phyloP scores from a whole-genome alignment of 2,113 vertebrate genomes.

The Turdus rufiventris region DNA sequence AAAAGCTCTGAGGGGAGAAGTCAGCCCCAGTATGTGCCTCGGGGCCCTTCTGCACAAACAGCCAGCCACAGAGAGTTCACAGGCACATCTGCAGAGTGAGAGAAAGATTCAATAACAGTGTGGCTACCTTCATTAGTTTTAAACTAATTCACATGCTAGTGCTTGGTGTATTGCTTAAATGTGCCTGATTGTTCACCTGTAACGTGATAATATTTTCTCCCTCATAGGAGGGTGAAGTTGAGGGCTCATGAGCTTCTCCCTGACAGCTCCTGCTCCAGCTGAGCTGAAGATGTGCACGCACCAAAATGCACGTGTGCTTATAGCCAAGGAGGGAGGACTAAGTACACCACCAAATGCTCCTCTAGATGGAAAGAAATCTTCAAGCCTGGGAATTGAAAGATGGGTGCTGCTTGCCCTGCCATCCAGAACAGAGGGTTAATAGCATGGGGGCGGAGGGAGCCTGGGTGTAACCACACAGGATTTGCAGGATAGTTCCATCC shows the following conservation, averaged over 20 bases:
- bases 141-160: neutral
- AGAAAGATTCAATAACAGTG: neutral
- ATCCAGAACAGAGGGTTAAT: neutral
- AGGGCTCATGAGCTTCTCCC: neutral
- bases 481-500: neutral
- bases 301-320: accelerated
- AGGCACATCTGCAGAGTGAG: neutral
- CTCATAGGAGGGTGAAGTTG: neutral
- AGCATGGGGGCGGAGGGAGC: accelerated
- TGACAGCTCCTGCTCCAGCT: neutral
- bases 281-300: neutral
- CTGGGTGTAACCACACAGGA: neutral
- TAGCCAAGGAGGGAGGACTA: neutral
- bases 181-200: neutral
- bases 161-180: neutral
- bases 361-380: neutral
- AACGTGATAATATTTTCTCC: neutral
- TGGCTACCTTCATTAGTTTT: neutral
- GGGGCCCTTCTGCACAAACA: neutral
- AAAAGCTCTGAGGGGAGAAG: neutral
- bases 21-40: neutral
- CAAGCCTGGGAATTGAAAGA: neutral
- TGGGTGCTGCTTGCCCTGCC: neutral
- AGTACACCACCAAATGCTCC: neutral
- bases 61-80: neutral